Percentiles rank a stretch among this genome's conserved stretches.
phyloP scores from a whole-genome alignment of 2,797 vertebrate genomes.

The Apodemus agrarius region DNA sequence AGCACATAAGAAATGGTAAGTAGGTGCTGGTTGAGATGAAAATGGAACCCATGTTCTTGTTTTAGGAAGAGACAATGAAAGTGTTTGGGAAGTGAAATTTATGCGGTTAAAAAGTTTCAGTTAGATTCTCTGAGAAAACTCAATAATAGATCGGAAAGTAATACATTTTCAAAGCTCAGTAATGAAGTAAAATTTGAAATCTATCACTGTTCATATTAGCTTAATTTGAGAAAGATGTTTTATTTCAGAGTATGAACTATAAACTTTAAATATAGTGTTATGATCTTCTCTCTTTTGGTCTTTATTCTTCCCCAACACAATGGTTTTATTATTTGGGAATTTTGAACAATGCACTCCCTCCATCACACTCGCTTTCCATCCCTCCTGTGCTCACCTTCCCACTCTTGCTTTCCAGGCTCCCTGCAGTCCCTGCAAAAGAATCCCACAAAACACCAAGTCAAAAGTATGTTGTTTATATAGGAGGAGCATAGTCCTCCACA shows the following conservation, averaged over 20 bases:
- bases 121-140: slow-evolving; percentile 16
- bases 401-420: background rate
- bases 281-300: slow-evolving; percentile 1
- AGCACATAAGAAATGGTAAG: background rate
- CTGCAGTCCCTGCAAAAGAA: background rate
- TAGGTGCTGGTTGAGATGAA: slow-evolving; percentile 32
- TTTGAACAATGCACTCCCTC: too few relatives aligned
- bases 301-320: background rate
- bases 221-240: background rate
- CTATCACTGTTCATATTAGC: background rate
- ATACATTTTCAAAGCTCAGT: background rate
- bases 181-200: slow-evolving; percentile 10
- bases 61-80: slow-evolving; percentile 25
- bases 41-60: slow-evolving; percentile 18
- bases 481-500: background rate
- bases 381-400: background rate
- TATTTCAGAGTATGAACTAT: background rate
- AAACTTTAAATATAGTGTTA: background rate
- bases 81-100: background rate
- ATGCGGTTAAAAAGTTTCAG: background rate
- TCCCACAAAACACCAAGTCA: background rate
- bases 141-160: background rate
- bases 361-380: background rate
- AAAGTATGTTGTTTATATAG: too few relatives aligned
- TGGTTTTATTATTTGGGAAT: background rate